Percentiles rank a stretch among this genome's conserved stretches.
Evolutionary conservation across 2,888 invertebrate species (phyloP).

Genomic region (Ryuthela nishihirai): DNA sequence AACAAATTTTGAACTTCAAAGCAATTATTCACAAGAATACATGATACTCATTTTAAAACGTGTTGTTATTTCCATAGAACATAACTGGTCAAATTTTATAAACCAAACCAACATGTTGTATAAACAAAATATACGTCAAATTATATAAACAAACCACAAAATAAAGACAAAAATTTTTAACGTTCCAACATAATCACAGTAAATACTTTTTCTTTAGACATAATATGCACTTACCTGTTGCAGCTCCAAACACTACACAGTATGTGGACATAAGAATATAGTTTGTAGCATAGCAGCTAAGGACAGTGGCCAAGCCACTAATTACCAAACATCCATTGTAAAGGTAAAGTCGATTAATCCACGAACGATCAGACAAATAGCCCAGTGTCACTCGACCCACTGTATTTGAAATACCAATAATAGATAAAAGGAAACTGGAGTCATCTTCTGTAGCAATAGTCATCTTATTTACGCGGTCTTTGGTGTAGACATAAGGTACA

Average conservation of each 20-base stretch:
- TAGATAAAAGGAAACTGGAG: constrained; percentile 68
- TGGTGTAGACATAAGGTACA: constrained; percentile 83
- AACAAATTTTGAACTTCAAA: too few relatives aligned
- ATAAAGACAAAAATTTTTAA: too few relatives aligned
- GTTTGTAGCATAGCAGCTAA: constrained; percentile 69
- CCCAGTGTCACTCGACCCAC: constrained; percentile 84
- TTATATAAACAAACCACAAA: too few relatives aligned
- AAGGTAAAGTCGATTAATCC: constrained; percentile 83
- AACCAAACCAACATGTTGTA: too few relatives aligned
- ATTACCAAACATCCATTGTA: constrained; percentile 83
- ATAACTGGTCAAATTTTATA: too few relatives aligned
- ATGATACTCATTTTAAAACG: too few relatives aligned
- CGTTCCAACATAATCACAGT: too few relatives aligned
- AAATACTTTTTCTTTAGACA: too few relatives aligned
- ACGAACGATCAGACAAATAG: constrained; percentile 73
- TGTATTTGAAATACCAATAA: constrained; percentile 82
- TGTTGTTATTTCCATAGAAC: too few relatives aligned
- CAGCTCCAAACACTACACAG: constrained; percentile 76
- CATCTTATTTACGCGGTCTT: constrained; percentile 65
- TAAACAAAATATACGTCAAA: too few relatives aligned
- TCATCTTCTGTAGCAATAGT: constrained; percentile 57
- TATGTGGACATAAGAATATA: constrained; percentile 72
- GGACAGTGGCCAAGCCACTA: constrained; percentile 78
- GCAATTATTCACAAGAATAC: too few relatives aligned
- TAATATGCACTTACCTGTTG: constrained; percentile 71